phyloP scores from a whole-genome alignment of 2,888 invertebrate genomes.

The Neoaliturus tenellus region DNA sequence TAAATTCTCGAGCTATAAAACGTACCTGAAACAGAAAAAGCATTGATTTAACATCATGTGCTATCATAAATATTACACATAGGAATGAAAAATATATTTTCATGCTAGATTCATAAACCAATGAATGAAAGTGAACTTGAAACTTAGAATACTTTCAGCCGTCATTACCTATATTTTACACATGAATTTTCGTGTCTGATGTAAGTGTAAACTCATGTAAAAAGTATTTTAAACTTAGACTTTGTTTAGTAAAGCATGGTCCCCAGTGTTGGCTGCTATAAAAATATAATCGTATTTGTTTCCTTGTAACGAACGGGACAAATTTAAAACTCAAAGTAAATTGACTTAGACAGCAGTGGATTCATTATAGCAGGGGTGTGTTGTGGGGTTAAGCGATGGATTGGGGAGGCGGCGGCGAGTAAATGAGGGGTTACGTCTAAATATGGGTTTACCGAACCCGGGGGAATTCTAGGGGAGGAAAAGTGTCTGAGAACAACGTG shows the following conservation, averaged over 20 bases:
- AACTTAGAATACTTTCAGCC: too few relatives aligned
- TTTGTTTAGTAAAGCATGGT: too few relatives aligned
- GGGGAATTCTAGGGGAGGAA: background rate
- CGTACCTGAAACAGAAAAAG: background rate
- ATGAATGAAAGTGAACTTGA: too few relatives aligned
- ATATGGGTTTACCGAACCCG: background rate
- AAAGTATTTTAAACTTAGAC: too few relatives aligned
- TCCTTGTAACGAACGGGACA: background rate
- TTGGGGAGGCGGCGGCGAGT: background rate
- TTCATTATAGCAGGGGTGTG: background rate
- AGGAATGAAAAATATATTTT: too few relatives aligned
- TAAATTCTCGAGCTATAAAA: background rate
- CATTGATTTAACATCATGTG: too few relatives aligned
- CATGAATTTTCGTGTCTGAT: too few relatives aligned
- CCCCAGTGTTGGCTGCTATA: too few relatives aligned
- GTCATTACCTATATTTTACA: too few relatives aligned
- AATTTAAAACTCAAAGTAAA: background rate
- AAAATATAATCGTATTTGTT: background rate
- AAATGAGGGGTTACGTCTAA: background rate
- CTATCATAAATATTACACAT: too few relatives aligned
- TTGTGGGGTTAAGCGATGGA: background rate
- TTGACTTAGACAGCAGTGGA: background rate
- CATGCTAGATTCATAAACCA: too few relatives aligned
- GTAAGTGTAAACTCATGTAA: too few relatives aligned
- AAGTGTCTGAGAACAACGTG: background rate